Evolutionary conservation across 1,140 invertebrate genomes (phyloP).

Genomic region (Tetramorium parvispinum): DNA sequence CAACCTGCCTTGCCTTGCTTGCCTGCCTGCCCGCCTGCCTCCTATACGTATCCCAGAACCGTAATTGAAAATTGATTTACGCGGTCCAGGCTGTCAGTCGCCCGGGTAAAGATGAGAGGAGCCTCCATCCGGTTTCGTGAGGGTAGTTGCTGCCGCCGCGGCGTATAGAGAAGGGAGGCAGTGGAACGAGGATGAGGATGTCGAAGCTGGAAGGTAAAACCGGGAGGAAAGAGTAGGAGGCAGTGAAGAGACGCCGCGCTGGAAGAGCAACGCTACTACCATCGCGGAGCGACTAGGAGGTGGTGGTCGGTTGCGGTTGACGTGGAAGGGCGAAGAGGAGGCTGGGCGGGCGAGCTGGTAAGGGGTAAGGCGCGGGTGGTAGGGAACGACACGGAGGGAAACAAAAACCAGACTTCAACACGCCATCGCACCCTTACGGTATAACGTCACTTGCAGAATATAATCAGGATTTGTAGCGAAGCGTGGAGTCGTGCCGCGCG

Average conservation of each 20-base stretch:
- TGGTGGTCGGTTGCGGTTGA: constrained; percentile 67
- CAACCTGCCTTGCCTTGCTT: constrained; percentile 67
- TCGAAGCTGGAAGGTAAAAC: constrained; percentile 69
- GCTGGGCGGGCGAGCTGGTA: constrained; percentile 3
- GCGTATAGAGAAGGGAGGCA: constrained; percentile 51
- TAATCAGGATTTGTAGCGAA: constrained; percentile 86
- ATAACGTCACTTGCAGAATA: constrained; percentile 85
- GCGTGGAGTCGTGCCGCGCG: constrained; percentile 58
- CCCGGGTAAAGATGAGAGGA: constrained; percentile 78
- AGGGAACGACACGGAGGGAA: constrained; percentile 72
- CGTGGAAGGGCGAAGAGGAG: constrained; percentile 57
- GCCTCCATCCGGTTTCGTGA: constrained; percentile 66
- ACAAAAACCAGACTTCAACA: constrained; percentile 85
- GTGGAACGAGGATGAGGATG: constrained; percentile 58
- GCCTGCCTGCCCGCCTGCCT: constrained; percentile 53
- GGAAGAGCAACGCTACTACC: constrained; percentile 46
- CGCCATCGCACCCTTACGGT: constrained; percentile 81
- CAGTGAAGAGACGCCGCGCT: constrained; percentile 19
- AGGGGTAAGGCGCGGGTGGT: constrained; percentile 38
- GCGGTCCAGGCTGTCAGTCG: constrained; percentile 84
- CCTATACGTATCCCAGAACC: constrained; percentile 74
- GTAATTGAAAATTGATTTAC: constrained; percentile 87
- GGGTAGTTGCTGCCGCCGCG: constrained; percentile 57
- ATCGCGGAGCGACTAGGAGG: constrained; percentile 28
- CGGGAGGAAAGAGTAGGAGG: constrained; percentile 12